Evolutionary conservation across 1,140 invertebrate species (phyloP), one percentile per base, ranked within the genome.

Genomic region (Prorops nasuta): DNA sequence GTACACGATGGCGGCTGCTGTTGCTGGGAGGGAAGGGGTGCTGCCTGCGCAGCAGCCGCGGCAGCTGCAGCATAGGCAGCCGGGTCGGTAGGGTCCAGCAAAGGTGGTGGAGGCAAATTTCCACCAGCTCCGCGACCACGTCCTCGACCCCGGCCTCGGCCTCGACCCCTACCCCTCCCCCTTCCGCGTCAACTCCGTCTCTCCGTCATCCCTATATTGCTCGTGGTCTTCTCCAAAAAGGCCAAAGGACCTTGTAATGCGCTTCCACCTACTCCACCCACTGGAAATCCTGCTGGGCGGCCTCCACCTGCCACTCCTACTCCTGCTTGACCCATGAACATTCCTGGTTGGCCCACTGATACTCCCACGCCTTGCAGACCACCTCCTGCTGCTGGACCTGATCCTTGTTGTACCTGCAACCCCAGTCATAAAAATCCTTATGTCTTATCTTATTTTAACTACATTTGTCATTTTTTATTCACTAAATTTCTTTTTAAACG

Each of bases 191-290:
- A 81, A 80, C 80, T 80, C 60, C 79, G 67, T 62, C 78, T 77
- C 64, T 84, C 83, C 9, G 81, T 81, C 80, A 86, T 84, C 36
- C 85, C 85, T 72, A 87, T 87, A 64, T 85, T 86, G 68, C 84
- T 86, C 60, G 85, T 86, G 49, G 85, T 87, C 76, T 86, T 86
- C 71, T 87, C 85, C 37, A 88, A 72, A 59, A 80, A 87, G 8
- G 85, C 85, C 44, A 86, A 65, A 6, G 85, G 86, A 22, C 84
- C 84, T 51, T 85, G 85, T 17, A 85, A 66, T 7, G 80, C 66
- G 24, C 76, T 80, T 44, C 51, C 71, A 12, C 72, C 73, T 8
- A 73, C 67, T 35, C 62, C 61, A n/a, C n/a, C n/a, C n/a, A n/a
- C n/a, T 32, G 61, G 66, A 7, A 73, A 69, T 8, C 34, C 34